phyloP scores from a whole-genome alignment of 1,140 invertebrate genomes.

The Conus betulinus region DNA sequence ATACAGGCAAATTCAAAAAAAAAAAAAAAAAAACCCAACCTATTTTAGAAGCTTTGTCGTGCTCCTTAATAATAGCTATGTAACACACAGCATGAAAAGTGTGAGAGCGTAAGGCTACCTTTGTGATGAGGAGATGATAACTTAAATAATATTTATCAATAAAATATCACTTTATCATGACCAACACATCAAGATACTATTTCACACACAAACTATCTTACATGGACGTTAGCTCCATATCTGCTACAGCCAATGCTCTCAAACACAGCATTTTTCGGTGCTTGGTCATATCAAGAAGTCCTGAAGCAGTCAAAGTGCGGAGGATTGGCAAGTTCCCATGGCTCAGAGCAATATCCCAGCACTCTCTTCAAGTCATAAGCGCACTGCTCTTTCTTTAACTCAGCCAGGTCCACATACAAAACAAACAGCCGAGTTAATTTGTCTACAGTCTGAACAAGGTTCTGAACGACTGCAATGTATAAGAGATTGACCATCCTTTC shows the following conservation, averaged over 20 bases:
- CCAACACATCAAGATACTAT: not conserved
- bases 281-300: not conserved
- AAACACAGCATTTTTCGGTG: slow-evolving; percentile 12
- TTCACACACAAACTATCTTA: not conserved
- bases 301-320: not conserved
- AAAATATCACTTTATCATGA: not conserved
- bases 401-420: not conserved
- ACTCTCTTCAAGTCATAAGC: not conserved
- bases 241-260: not conserved
- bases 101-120: not conserved
- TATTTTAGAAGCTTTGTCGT: too few species aligned
- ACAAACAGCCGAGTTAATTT: not conserved
- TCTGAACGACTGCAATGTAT: not conserved
- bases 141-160: not conserved
- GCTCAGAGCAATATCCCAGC: not conserved
- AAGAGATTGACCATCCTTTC: not conserved
- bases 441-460: not conserved
- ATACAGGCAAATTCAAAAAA: too few species aligned
- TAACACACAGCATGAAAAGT: not conserved
- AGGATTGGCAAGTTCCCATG: slow-evolving; percentile 19
- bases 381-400: not conserved
- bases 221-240: not conserved
- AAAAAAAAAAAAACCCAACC: too few species aligned
- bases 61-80: not conserved
- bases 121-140: not conserved